These are phyloP conservation scores for Cephus spinipes DNA, from an alignment of 2,888 invertebrate species.

Conservation along the genomic window DNA sequence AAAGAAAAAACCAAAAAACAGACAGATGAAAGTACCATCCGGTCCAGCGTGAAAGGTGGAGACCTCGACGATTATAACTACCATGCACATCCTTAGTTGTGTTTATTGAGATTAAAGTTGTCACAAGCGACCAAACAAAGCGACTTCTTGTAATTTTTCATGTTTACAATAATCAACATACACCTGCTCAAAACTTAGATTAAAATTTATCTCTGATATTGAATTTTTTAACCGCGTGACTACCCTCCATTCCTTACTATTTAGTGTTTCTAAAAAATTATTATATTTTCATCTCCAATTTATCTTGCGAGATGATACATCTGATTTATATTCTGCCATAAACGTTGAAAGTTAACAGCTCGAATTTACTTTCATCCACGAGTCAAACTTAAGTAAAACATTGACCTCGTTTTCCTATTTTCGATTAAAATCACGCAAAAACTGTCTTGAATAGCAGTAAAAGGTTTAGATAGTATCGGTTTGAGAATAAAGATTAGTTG, in stretches of 20 bases:
- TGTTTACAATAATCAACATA: background rate
- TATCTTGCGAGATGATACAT: background rate
- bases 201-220: background rate
- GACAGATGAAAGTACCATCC: conserved; percentile 22
- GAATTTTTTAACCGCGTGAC: background rate
- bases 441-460: background rate
- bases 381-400: background rate
- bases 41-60: conserved; percentile 47
- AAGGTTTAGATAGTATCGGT: background rate
- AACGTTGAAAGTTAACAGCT: background rate
- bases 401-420: background rate
- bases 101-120: conserved; percentile 11
- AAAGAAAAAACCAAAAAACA: conserved; percentile 21
- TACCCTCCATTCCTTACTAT: background rate
- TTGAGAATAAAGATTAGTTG: background rate
- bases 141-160: background rate
- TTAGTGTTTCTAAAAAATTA: background rate
- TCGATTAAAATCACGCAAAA: background rate
- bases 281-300: background rate
- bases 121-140: background rate
- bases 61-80: conserved; percentile 23
- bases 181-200: background rate
- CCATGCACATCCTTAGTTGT: conserved; percentile 15
- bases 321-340: background rate
- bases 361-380: background rate